phyloP scores from a whole-genome alignment of 2,113 vertebrate species.

The Myanophis thanlyinensis region DNA sequence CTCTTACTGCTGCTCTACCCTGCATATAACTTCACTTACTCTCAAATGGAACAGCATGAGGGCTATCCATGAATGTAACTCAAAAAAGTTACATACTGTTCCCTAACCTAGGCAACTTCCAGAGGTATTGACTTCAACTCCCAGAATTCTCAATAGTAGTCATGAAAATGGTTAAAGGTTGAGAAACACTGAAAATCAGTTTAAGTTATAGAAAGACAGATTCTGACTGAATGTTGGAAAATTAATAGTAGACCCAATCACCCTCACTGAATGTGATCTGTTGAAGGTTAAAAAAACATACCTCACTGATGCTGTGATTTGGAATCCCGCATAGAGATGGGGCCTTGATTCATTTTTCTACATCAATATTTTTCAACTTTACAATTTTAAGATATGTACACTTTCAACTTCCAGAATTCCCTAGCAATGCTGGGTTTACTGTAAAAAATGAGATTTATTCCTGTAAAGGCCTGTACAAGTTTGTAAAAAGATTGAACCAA shows the following conservation, averaged over 20 bases:
- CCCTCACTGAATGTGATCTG: background rate
- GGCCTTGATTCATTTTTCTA: background rate
- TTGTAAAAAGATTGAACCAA: too few species aligned
- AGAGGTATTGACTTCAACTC: background rate
- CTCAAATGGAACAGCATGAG: background rate
- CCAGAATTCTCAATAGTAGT: background rate
- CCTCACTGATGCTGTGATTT: background rate
- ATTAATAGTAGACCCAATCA: background rate
- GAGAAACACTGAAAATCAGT: background rate
- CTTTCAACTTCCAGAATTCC: background rate
- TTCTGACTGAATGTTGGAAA: background rate
- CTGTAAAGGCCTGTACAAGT: too few species aligned
- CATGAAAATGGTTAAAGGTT: background rate
- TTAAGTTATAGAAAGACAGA: background rate
- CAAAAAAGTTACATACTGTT: background rate
- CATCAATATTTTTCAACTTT: background rate
- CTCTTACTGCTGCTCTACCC: too few species aligned
- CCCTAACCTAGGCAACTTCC: background rate
- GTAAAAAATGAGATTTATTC: too few species aligned
- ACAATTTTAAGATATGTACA: background rate
- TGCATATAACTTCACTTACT: background rate
- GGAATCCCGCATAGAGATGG: background rate
- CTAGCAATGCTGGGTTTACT: background rate
- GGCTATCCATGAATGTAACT: background rate
- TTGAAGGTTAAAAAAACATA: background rate